These are phyloP conservation scores for Karalla daura DNA, from an alignment of 2,797 vertebrate species.

Conservation along the genomic window DNA sequence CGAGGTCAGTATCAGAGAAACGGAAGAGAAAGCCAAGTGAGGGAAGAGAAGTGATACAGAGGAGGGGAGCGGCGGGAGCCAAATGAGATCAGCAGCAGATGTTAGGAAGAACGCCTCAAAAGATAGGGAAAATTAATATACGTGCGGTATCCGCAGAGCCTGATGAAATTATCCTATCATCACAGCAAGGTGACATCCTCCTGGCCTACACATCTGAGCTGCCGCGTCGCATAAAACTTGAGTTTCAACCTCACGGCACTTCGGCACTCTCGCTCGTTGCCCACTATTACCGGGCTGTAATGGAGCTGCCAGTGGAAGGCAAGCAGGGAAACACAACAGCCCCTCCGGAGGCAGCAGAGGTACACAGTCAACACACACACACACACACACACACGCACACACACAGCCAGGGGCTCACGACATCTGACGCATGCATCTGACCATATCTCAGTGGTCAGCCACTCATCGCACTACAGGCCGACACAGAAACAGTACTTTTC, in stretches of 20 bases:
- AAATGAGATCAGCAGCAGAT: slow-evolving; percentile 62
- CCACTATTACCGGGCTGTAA: slow-evolving; percentile 29
- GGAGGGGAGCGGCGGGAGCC: slow-evolving; percentile 16
- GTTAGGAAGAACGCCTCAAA: slow-evolving; percentile 43
- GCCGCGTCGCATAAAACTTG: slow-evolving; percentile 44
- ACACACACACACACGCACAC: not conserved
- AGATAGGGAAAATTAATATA: slow-evolving; percentile 55
- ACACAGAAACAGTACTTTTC: slow-evolving; percentile 35
- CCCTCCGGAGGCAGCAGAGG: slow-evolving; percentile 20
- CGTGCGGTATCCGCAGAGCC: slow-evolving; percentile 51
- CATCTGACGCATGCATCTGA: slow-evolving; percentile 30
- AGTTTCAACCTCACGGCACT: slow-evolving; percentile 57
- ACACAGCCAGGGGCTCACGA: slow-evolving; percentile 9
- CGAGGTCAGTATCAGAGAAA: slow-evolving; percentile 33
- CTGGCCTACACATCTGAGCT: slow-evolving; percentile 67
- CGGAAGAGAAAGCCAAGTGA: slow-evolving; percentile 24
- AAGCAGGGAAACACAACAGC: slow-evolving; percentile 24
- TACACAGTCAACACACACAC: slow-evolving; percentile 14
- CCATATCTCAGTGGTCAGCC: slow-evolving; percentile 51
- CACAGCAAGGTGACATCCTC: slow-evolving; percentile 72
- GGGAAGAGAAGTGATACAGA: slow-evolving; percentile 34
- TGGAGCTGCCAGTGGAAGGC: slow-evolving; percentile 21
- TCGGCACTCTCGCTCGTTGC: slow-evolving; percentile 1
- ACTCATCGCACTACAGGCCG: slow-evolving; percentile 12
- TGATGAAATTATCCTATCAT: slow-evolving; percentile 71